Evolutionary conservation across 1,140 invertebrate genomes (phyloP).

Genomic region (Piezodorus guildinii): DNA sequence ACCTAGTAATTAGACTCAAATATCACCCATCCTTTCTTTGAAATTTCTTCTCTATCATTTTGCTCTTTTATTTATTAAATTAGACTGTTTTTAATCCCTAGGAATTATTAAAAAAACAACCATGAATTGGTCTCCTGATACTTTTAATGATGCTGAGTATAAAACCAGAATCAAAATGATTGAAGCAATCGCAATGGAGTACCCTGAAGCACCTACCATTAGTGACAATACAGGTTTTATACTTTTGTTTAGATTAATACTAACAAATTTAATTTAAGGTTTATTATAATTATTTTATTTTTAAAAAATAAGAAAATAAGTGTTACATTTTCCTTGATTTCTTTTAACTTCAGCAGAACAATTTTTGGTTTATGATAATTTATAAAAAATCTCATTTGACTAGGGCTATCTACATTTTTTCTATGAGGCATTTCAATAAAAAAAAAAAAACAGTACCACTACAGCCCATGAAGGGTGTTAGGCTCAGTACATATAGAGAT

Average conservation of each 20-base stretch:
- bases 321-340: too few relatives aligned
- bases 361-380: too few relatives aligned
- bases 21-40: neutral
- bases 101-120: slow-evolving; percentile 21
- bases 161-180: slow-evolving; percentile 17
- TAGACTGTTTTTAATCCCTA: neutral
- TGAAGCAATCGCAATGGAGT: slow-evolving; percentile 21
- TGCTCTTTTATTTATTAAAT: neutral
- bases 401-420: too few relatives aligned
- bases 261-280: too few relatives aligned
- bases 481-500: too few relatives aligned
- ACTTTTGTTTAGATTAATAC: neutral
- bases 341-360: too few relatives aligned
- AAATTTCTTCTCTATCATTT: neutral
- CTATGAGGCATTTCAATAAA: too few relatives aligned
- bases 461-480: too few relatives aligned
- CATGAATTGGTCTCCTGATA: slow-evolving; percentile 14
- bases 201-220: slow-evolving; percentile 7
- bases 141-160: slow-evolving; percentile 17
- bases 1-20: neutral
- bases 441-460: too few relatives aligned
- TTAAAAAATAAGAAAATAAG: too few relatives aligned
- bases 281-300: too few relatives aligned
- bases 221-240: slow-evolving; percentile 8
- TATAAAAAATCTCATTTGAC: too few relatives aligned